Evolutionary conservation across 1,140 invertebrate species (phyloP).

Genomic region (Maniola jurtina): DNA sequence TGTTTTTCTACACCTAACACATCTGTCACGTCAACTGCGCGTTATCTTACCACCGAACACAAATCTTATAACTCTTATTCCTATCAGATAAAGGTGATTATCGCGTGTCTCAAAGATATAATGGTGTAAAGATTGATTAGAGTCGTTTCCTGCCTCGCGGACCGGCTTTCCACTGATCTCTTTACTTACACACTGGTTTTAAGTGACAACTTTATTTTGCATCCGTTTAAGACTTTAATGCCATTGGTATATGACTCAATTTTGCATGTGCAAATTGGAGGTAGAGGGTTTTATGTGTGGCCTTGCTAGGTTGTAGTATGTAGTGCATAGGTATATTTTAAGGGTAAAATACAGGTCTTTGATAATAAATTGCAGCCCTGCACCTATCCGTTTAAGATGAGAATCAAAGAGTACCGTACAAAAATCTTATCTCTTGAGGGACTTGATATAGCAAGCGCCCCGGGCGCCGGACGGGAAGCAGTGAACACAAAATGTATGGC

Average conservation of each 20-base stretch:
- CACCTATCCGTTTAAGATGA: no score
- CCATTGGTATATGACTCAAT: conserved; percentile 19
- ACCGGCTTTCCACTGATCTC: conserved; percentile 60
- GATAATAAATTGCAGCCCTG: no score
- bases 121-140: conserved; percentile 49
- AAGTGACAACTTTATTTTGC: conserved; percentile 29
- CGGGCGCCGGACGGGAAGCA: no score
- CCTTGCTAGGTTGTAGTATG: conserved; percentile 31
- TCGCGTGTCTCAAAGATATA: conserved; percentile 35
- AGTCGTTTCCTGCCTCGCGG: conserved; percentile 51
- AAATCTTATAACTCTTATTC: conserved; percentile 38
- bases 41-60: conserved; percentile 17
- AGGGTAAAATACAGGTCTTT: no score
- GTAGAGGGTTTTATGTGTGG: conserved; percentile 32
- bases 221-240: conserved; percentile 21
- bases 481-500: no score
- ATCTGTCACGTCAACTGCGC: conserved; percentile 24
- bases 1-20: conserved; percentile 30
- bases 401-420: no score
- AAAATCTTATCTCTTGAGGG: no score
- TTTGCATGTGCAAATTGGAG: conserved; percentile 20
- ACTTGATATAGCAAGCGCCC: no score
- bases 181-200: conserved; percentile 48
- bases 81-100: conserved; percentile 39
- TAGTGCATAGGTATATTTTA: background rate